Evolutionary conservation across 2,888 invertebrate species (phyloP), one percentile per base, ranked within the genome.

Genomic region (Meta bourneti): DNA sequence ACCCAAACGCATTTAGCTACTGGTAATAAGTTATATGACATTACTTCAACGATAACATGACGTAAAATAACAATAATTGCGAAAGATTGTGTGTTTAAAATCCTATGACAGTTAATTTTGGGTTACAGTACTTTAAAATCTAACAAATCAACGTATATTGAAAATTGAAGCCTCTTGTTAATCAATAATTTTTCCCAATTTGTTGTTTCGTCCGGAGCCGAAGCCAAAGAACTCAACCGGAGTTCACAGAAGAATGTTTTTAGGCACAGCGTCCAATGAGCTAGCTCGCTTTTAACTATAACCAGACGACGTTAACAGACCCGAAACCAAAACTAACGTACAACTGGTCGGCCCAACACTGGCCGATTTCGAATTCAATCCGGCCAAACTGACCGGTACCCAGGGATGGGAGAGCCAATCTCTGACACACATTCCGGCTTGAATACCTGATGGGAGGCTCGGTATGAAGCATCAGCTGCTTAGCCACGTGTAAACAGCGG

Each of bases 401-500:
- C 20, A 52, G n/a, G n/a, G n/a, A n/a, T n/a, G n/a, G n/a, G n/a
- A n/a, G 11, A 74, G 13, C 54, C 52, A 52, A 7, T n/a, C 72
- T 85, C 72, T 85, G 85, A 85, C 85, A 85, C 70, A 85, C 49
- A 77, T 85, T 61, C 70, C 82, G 9, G 13, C 71, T 49, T 49
- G 20, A 7, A 49, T 82, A 71, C 82, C 51, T 82, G 70, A 6
- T 48, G 69, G 6, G n/a, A 7, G 61, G 34, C 54, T 7, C 54
- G 61, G 34, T 34, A 77, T 13, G 61, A 69, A 6, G 9, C 54
- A 54, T 34, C 80, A 80, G 52, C 71, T 75, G 80, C 34, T 71
- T 52, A 72, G 79, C 87, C 87, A 87, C 87, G 87, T 87, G 87
- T 87, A 80, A 71, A 86, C n/a, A 86, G 34, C 19, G n/a, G 11